A percentile compares a stretch with the other conserved stretches of the same genome.
Conservation (phyloP, 2,888 invertebrate species). For the Oxyteleia sp. region DNA sequence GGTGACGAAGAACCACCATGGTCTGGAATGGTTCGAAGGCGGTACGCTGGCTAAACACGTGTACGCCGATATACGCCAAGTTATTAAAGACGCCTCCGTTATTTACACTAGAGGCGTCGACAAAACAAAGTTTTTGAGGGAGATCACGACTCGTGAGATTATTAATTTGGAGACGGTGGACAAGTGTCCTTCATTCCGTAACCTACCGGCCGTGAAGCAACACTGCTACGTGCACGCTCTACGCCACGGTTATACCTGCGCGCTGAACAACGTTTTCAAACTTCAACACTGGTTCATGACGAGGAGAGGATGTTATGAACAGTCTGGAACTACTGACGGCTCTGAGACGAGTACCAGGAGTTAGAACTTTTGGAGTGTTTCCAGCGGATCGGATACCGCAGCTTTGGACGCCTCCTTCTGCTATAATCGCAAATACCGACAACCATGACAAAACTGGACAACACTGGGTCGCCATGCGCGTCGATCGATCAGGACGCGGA, state of each 20-base stretch:
- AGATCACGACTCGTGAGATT: too few species aligned
- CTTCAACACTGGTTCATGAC: too few species aligned
- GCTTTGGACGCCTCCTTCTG: neutral
- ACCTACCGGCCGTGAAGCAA: too few species aligned
- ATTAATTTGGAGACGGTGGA: too few species aligned
- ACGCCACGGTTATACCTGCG: too few species aligned
- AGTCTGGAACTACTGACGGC: neutral
- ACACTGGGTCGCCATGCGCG: conserved; percentile 16
- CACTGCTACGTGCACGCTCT: too few species aligned
- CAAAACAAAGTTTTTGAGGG: neutral
- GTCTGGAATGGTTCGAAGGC: conserved; percentile 1
- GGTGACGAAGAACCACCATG: conserved; percentile 12
- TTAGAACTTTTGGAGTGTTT: conserved; percentile 1
- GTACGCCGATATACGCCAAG: neutral
- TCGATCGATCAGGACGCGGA: conserved; percentile 11
- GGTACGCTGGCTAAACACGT: neutral
- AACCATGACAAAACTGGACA: conserved; percentile 5
- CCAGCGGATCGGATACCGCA: conserved; percentile 3
- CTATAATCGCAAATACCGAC: neutral
- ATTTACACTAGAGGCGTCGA: conserved; percentile 6
- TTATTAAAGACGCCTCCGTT: neutral
- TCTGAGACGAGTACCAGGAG: neutral
- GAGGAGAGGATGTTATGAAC: neutral
- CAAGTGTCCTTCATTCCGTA: too few species aligned
- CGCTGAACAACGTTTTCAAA: too few species aligned